These are phyloP conservation scores for Ladona fulva DNA, from an alignment of 1,140 invertebrate species.

Conservation along the genomic window DNA sequence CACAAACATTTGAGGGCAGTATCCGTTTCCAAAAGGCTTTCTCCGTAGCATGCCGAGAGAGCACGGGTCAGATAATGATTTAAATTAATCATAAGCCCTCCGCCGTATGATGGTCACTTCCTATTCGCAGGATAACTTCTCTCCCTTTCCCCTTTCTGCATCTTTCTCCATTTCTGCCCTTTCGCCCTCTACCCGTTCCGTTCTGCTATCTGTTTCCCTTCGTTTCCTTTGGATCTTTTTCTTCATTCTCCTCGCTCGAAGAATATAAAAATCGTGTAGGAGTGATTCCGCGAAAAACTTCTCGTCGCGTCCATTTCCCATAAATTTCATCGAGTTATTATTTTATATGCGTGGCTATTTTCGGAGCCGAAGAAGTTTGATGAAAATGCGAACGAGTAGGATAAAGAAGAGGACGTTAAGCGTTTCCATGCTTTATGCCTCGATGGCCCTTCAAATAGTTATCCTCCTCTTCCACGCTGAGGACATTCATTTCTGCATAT, in stretches of 20 bases:
- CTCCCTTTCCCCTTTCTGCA: neutral
- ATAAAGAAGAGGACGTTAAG: too few species aligned
- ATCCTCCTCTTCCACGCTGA: too few species aligned
- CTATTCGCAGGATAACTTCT: neutral
- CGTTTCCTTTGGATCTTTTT: neutral
- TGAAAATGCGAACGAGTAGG: too few species aligned
- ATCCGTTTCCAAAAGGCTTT: slow-evolving; percentile 1
- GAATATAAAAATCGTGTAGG: neutral
- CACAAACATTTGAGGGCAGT: neutral
- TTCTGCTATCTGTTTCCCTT: neutral
- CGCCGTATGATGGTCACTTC: neutral
- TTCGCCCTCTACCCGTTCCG: neutral
- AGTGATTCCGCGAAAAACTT: too few species aligned
- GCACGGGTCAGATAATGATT: slow-evolving; percentile 1
- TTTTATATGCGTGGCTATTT: too few species aligned
- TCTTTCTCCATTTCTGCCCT: neutral
- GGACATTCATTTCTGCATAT: too few species aligned
- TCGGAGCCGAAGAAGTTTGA: too few species aligned
- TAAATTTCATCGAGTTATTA: too few species aligned
- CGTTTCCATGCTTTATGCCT: too few species aligned
- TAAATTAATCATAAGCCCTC: slow-evolving; percentile 4
- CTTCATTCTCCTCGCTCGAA: neutral
- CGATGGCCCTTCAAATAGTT: too few species aligned
- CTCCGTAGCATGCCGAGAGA: neutral
- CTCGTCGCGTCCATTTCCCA: too few species aligned